These are phyloP conservation scores for Drosophila miranda DNA, from an alignment of 1,140 invertebrate genomes.

Conservation along the genomic window DNA sequence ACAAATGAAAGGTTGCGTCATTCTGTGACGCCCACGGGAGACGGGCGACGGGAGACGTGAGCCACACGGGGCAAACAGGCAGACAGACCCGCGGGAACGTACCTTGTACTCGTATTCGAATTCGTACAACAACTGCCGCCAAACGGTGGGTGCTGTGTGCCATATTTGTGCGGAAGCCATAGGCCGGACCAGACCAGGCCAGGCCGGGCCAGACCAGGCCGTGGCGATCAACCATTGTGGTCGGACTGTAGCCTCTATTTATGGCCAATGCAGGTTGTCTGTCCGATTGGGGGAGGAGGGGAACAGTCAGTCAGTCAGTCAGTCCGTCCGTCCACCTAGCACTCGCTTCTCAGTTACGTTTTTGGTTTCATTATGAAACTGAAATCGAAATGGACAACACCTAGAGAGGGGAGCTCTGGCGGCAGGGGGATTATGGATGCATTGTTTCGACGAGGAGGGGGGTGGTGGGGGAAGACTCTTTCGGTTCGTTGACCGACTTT, in stretches of 20 bases:
- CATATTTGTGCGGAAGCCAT: constrained; percentile 66
- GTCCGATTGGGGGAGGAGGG: constrained; percentile 1
- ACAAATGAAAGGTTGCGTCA: constrained; percentile 53
- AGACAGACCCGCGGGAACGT: constrained; percentile 4
- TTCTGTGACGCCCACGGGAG: constrained; percentile 46
- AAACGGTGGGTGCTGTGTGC: constrained; percentile 11
- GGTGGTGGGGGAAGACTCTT: constrained; percentile 9
- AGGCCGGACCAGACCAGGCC: constrained; percentile 16
- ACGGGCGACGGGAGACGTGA: too few relatives aligned
- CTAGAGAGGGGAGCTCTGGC: background rate
- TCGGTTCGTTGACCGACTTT: constrained; percentile 73
- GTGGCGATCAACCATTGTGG: too few relatives aligned
- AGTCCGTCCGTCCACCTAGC: background rate
- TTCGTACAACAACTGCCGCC: background rate
- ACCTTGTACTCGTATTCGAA: too few relatives aligned
- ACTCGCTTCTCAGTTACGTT: constrained; percentile 4
- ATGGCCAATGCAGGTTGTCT: constrained; percentile 41
- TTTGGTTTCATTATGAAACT: constrained; percentile 48
- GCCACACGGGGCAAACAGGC: too few relatives aligned
- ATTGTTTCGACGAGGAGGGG: constrained; percentile 1
- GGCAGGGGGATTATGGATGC: background rate
- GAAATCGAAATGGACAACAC: constrained; percentile 58
- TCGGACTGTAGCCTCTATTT: constrained; percentile 24
- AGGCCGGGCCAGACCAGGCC: background rate
- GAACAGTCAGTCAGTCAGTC: too few relatives aligned